Evolutionary conservation across 2,888 invertebrate species (phyloP), one percentile per base, ranked within the genome.

Genomic region (Lasioglossum oenotherae): DNA sequence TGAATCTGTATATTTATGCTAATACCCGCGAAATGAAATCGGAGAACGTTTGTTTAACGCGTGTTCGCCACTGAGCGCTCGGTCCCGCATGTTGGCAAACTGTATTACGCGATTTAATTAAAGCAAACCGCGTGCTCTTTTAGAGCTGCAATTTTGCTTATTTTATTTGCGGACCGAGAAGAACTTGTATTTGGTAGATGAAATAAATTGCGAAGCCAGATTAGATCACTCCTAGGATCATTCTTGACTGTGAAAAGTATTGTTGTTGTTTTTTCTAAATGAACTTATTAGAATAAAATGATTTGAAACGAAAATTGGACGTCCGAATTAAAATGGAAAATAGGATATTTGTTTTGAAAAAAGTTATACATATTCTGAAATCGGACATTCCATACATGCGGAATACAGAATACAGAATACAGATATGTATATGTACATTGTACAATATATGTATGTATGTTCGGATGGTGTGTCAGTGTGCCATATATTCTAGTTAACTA

Each of bases 1-100:
- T 12, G 41, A 44, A 38, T 38, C 53, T 38, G 49, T 38, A 38
- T 38, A 74, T 57, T 57, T 74, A 74, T 74, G 53, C 57, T 57
- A 69, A 69, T 38, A 38, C 5, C 27, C 31, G 31, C 64, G 27
- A 31, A 31, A 27, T 38, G 35, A 35, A 35, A 38, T 69, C 23
- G 8, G 38, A 35, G 38, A 23, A 23, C 38, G 69, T 35, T 38
- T 69, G 69, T 69, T 38, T 38, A 64, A 64, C 64, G 27, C 31
- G 64, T 23, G 23, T 5, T 27, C 27, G 14, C 12, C 27, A 27
- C 49, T 19, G 49, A 23, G 57, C 57, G n/a, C 10, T 8, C n/a
- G 53, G 10, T 8, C n/a, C n/a, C 8, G 23, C 23, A 10, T 57
- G 4, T 57, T 57, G 57, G 10, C 57, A 57, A 57, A 57, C 31